Evolutionary conservation across 2,113 vertebrate species (phyloP), one percentile per base, ranked within the genome.

Genomic region (Marmota monax): DNA sequence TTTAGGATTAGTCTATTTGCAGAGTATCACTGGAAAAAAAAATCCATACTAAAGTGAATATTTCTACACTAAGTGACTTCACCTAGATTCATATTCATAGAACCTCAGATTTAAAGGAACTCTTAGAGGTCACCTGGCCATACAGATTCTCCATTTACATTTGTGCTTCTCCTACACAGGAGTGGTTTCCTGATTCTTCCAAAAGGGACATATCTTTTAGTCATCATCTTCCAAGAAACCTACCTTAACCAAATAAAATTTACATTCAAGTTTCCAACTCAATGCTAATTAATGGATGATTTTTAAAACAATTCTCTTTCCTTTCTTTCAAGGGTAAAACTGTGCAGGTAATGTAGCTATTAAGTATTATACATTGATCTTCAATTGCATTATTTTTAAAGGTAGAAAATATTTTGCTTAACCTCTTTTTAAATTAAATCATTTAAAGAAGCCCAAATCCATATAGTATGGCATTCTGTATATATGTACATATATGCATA

Each of bases 351-450:
- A 69, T n/a, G 58, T 22, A 90, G 84, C 51, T 56, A 32, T 70
- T 27, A 85, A 87, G 14, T 56, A 34, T 92, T 5, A 74, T 72
- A 61, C 27, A n/a, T 6, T 76, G 39, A 70, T 34, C 39, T 70
- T 73, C 48, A 78, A 22, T 63, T 69, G 25, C 5, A 67, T 84
- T 80, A 70, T 20, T 94, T 93, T 90, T 84, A 70, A 88, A 87
- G 65, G n/a, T 61, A 72, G 23, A 72, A 93, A 29, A 45, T 0
- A 85, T 70, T 63, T 69, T 7, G 61, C 25, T 58, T 37, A 32
- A 45, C 4, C 23, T 74, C 39, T 14, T 80, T 92, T 80, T 61
- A 56, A 97, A 70, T 80, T 78, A 72, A 90, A 74, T 86, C 32
- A 87, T 69, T 93, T 18, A 88, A 84, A 58, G 25, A 86, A 79